A percentile compares a stretch with the other conserved stretches of the same genome.
phyloP scores from a whole-genome alignment of 2,888 invertebrate genomes.

The Suillia variegata region DNA sequence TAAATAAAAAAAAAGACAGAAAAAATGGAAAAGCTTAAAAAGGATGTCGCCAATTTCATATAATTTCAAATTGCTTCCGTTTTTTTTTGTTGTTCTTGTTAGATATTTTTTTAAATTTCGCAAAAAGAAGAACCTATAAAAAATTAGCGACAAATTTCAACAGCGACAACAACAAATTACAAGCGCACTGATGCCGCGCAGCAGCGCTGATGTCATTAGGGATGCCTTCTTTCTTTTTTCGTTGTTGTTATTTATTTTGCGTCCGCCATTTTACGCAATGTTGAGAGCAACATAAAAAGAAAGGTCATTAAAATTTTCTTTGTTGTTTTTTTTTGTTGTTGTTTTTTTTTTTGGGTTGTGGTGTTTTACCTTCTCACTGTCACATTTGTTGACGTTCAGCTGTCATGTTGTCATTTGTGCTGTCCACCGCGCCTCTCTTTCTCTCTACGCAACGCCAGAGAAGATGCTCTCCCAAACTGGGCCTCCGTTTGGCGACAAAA shows the following conservation, averaged over 20 bases:
- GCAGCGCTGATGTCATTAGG: slow-evolving; percentile 9
- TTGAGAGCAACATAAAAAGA: background rate
- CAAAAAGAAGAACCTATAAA: too few species aligned
- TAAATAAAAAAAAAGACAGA: too few species aligned
- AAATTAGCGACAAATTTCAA: background rate
- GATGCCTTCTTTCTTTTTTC: background rate
- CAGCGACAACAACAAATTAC: slow-evolving; percentile 9
- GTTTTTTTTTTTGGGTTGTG: background rate
- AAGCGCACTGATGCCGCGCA: slow-evolving; percentile 1
- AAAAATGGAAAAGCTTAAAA: background rate
- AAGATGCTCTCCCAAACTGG: too few species aligned
- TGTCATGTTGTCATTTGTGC: slow-evolving; percentile 11
- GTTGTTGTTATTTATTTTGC: too few species aligned
- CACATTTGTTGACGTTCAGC: slow-evolving; percentile 16
- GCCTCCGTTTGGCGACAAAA: too few species aligned
- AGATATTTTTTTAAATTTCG: too few species aligned
- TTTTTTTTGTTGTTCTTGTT: too few species aligned
- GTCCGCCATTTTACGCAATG: background rate
- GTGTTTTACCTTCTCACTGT: background rate
- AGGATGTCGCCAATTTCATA: slow-evolving; percentile 3
- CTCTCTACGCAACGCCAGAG: too few species aligned
- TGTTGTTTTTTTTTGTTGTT: background rate
- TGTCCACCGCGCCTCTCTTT: too few species aligned
- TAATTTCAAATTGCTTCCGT: background rate
- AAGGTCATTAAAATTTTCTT: slow-evolving; percentile 9